Evolutionary conservation across 2,888 invertebrate species (phyloP).

Genomic region (Allolobophora icterica): DNA sequence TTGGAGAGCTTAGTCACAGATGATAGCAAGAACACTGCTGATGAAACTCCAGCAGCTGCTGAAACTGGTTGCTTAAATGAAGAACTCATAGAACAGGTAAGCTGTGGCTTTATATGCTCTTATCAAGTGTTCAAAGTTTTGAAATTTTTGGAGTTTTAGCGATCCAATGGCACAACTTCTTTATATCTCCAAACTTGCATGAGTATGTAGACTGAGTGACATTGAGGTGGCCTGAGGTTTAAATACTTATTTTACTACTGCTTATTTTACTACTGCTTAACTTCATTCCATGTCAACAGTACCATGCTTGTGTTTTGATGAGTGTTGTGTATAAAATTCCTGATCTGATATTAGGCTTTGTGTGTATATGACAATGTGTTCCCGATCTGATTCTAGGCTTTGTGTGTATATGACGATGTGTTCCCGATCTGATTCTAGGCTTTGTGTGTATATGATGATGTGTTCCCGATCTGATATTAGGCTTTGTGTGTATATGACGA

Average conservation of each 20-base stretch:
- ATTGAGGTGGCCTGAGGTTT: too few relatives aligned
- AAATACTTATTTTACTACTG: neutral
- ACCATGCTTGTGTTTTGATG: too few relatives aligned
- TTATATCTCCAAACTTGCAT: neutral
- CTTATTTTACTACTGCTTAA: neutral
- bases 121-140: neutral
- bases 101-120: neutral
- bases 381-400: too few relatives aligned
- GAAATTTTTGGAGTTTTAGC: neutral
- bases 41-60: slow-evolving; percentile 21
- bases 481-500: slow-evolving; percentile 88
- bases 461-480: slow-evolving; percentile 48
- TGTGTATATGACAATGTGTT: too few relatives aligned
- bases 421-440: too few relatives aligned
- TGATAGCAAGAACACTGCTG: slow-evolving; percentile 61
- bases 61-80: slow-evolving; percentile 19
- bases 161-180: neutral
- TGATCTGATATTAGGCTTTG: too few relatives aligned
- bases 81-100: slow-evolving; percentile 21
- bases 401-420: neutral
- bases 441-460: neutral
- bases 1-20: slow-evolving; percentile 73
- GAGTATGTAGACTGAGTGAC: too few relatives aligned
- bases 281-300: too few relatives aligned
- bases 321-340: too few relatives aligned